Conservation (phyloP, 2,888 invertebrate genomes). For the Caenorhabditis angaria region DNA sequence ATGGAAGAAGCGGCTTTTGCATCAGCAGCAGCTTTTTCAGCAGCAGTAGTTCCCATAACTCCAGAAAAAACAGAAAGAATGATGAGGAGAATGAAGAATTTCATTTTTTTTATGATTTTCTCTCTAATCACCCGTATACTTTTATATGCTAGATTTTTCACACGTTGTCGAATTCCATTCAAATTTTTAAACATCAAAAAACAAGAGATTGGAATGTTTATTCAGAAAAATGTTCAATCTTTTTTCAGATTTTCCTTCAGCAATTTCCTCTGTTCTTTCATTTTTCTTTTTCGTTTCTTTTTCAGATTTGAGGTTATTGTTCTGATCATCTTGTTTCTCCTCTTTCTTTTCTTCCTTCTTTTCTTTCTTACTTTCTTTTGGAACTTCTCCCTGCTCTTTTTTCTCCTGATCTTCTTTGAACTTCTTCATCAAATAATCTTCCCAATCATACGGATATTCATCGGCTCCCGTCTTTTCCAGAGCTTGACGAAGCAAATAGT, state of each 20-base stretch:
- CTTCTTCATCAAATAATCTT: slow-evolving; percentile 21
- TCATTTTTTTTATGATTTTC: too few relatives aligned
- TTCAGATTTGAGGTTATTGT: slow-evolving; percentile 6
- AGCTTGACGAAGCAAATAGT: slow-evolving; percentile 51
- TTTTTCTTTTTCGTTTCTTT: slow-evolving; percentile 15
- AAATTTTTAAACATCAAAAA: too few relatives aligned
- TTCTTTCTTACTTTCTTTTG: slow-evolving; percentile 21
- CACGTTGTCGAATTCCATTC: neutral
- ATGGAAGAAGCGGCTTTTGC: too few relatives aligned
- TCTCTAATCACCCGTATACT: too few relatives aligned
- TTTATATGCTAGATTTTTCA: too few relatives aligned
- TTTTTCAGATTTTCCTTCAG: slow-evolving; percentile 24
- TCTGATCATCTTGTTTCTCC: slow-evolving; percentile 21
- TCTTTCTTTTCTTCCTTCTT: slow-evolving; percentile 18
- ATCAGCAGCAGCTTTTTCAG: too few relatives aligned
- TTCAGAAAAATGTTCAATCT: too few relatives aligned
- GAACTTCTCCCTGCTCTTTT: slow-evolving; percentile 22
- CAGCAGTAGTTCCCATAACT: too few relatives aligned
- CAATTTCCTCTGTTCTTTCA: slow-evolving; percentile 15
- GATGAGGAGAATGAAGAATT: too few relatives aligned
- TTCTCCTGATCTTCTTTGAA: slow-evolving; percentile 27
- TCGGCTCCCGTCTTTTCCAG: slow-evolving; percentile 47
- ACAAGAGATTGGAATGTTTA: too few relatives aligned
- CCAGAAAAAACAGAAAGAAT: too few relatives aligned
- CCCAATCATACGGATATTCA: slow-evolving; percentile 43